Percentiles rank a stretch among this genome's conserved stretches.
phyloP scores from a whole-genome alignment of 1,140 invertebrate species.

The Leptinotarsa texana region DNA sequence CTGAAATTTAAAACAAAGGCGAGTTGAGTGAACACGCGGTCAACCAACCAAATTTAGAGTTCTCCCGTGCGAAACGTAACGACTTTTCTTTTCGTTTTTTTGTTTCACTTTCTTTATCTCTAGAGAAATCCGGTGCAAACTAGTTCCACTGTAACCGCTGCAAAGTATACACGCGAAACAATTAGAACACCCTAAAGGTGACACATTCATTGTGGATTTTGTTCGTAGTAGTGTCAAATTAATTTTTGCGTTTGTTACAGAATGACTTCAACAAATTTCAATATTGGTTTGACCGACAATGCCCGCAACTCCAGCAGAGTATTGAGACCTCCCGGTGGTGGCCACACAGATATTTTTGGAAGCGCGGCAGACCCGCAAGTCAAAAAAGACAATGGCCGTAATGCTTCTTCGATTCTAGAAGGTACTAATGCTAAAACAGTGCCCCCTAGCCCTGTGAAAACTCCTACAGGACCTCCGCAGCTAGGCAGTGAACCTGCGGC shows the following conservation, averaged over 20 bases:
- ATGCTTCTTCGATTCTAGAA: slow-evolving; percentile 42
- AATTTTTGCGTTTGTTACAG: slow-evolving; percentile 23
- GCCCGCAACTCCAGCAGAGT: slow-evolving; percentile 51
- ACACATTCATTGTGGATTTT: background rate
- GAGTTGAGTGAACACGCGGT: no score
- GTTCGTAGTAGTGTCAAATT: background rate
- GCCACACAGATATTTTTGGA: slow-evolving; percentile 52
- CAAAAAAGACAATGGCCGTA: slow-evolving; percentile 37
- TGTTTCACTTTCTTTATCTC: slow-evolving; percentile 3
- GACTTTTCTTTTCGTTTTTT: background rate
- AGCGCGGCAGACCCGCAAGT: slow-evolving; percentile 23
- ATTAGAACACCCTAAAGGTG: background rate
- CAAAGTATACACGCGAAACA: background rate
- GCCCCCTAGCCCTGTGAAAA: slow-evolving; percentile 8
- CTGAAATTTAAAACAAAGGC: no score
- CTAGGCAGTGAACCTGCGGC: slow-evolving; percentile 15
- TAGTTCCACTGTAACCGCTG: background rate
- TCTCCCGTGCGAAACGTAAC: background rate
- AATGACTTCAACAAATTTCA: slow-evolving; percentile 51
- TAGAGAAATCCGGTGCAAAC: slow-evolving; percentile 12
- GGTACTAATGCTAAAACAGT: slow-evolving; percentile 25
- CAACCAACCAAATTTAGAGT: background rate
- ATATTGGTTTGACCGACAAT: slow-evolving; percentile 40
- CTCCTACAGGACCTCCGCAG: background rate
- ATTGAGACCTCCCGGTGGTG: slow-evolving; percentile 53